Evolutionary conservation across 2,888 invertebrate species (phyloP).

Genomic region (Tanaodytes sp.): DNA sequence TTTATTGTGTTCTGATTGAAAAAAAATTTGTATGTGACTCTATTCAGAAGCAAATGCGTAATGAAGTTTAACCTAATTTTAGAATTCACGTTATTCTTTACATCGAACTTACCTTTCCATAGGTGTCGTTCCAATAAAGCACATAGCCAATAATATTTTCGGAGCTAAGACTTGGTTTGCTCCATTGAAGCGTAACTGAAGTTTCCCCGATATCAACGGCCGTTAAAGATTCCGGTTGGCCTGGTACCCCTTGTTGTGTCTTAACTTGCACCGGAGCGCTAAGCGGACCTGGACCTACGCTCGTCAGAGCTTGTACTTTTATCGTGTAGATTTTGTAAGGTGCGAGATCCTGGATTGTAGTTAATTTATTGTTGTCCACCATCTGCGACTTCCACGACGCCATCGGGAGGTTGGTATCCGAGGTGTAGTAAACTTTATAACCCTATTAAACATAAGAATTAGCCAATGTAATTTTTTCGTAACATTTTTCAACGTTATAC

Average conservation of each 20-base stretch:
- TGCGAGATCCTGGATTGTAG: conserved; percentile 92
- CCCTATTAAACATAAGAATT: no score
- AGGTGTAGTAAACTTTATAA: conserved; percentile 97
- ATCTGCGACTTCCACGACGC: conserved; percentile 94
- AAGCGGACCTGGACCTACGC: conserved; percentile 94
- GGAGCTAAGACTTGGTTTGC: conserved; percentile 90
- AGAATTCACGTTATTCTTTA: no score
- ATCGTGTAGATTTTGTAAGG: conserved; percentile 96
- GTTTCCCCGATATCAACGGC: conserved; percentile 92
- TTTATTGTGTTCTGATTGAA: no score
- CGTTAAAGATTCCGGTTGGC: conserved; percentile 92
- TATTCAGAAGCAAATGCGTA: no score
- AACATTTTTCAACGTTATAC: no score
- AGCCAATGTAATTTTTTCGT: no score
- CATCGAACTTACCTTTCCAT: conserved; percentile 84
- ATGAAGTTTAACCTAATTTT: no score
- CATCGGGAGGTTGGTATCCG: conserved; percentile 87
- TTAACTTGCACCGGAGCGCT: conserved; percentile 98
- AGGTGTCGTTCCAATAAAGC: conserved; percentile 97
- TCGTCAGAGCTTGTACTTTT: conserved; percentile 93
- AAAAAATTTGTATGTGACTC: no score
- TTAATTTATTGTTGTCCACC: conserved; percentile 93
- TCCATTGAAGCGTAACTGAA: conserved; percentile 93
- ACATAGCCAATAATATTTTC: conserved; percentile 96
- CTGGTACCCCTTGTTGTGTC: conserved; percentile 98